phyloP scores from a whole-genome alignment of 2,888 invertebrate genomes.

The Caenorhabditis imperialis region DNA sequence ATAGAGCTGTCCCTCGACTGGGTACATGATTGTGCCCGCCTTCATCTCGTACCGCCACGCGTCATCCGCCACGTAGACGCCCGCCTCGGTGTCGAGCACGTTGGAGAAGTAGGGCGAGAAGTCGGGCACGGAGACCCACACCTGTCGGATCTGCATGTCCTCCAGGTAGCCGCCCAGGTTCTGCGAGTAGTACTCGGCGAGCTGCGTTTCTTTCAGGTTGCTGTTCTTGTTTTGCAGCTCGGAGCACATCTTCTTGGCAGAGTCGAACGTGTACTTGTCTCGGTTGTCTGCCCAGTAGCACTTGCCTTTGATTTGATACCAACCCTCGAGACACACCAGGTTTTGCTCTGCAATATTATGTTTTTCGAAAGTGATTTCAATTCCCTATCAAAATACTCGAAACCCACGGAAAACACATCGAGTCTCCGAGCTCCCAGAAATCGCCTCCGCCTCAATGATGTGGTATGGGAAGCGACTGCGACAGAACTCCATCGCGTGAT shows the following conservation, averaged over 20 bases:
- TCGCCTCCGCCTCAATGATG: neutral
- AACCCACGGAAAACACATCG: too few relatives aligned
- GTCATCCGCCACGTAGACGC: neutral
- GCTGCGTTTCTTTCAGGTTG: neutral
- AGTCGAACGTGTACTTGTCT: too few relatives aligned
- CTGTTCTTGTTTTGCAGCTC: neutral
- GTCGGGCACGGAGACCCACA: conserved; percentile 5
- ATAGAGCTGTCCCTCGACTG: neutral
- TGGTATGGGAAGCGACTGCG: conserved; percentile 5
- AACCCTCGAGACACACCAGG: neutral
- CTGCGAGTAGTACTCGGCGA: conserved; percentile 11
- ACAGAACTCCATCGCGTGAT: neutral
- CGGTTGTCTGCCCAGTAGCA: conserved; percentile 1
- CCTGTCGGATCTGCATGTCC: neutral
- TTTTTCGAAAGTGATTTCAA: too few relatives aligned
- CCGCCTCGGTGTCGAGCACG: neutral
- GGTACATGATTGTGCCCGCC: conserved; percentile 2
- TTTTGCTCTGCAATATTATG: conserved; percentile 18
- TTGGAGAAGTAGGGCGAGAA: neutral
- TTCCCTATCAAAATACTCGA: too few relatives aligned
- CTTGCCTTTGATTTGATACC: conserved; percentile 5
- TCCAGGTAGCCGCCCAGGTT: neutral
- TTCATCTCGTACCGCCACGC: conserved; percentile 13
- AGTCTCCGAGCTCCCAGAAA: too few relatives aligned
- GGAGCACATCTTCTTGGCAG: neutral